A percentile compares a stretch with the other conserved stretches of the same genome.
Conservation (phyloP, 2,888 invertebrate species). For the Epirrhoe tristata region DNA sequence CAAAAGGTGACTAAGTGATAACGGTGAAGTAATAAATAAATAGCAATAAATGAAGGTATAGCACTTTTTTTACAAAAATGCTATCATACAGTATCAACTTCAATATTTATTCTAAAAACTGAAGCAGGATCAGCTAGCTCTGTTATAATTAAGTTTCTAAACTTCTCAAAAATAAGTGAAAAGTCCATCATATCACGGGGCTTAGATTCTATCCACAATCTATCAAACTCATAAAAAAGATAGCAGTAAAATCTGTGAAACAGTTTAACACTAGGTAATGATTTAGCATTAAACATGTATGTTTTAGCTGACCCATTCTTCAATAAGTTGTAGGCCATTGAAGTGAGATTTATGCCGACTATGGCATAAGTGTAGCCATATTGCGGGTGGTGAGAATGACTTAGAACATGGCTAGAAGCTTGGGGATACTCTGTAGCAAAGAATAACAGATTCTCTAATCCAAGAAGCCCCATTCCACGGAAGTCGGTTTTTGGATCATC, state of each 20-base stretch:
- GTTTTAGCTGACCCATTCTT: constrained; percentile 93
- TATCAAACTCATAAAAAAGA: constrained; percentile 97
- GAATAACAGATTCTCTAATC: constrained; percentile 95
- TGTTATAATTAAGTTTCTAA: constrained; percentile 90
- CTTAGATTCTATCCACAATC: constrained; percentile 96
- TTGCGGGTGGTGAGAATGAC: constrained; percentile 94
- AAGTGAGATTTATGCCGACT: constrained; percentile 97
- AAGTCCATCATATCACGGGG: constrained; percentile 99
- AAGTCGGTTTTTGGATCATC: constrained; percentile 99
- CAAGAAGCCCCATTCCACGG: constrained; percentile 98
- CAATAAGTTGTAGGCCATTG: constrained; percentile 93
- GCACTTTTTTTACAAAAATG: too few species aligned
- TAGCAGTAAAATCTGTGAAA: constrained; percentile 98
- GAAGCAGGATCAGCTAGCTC: constrained; percentile 89
- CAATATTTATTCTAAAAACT: constrained; percentile 92
- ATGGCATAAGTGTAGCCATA: constrained; percentile 96
- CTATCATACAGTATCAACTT: constrained; percentile 86
- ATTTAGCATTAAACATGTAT: constrained; percentile 94
- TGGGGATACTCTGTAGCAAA: constrained; percentile 93
- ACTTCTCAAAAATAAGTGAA: constrained; percentile 93
- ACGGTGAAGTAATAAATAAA: too few species aligned
- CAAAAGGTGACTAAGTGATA: too few species aligned
- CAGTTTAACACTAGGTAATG: constrained; percentile 88
- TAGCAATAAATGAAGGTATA: too few species aligned
- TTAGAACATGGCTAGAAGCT: constrained; percentile 92